These are phyloP conservation scores for Pyrgilauda ruficollis DNA, from an alignment of 2,113 vertebrate genomes.

Conservation along the genomic window DNA sequence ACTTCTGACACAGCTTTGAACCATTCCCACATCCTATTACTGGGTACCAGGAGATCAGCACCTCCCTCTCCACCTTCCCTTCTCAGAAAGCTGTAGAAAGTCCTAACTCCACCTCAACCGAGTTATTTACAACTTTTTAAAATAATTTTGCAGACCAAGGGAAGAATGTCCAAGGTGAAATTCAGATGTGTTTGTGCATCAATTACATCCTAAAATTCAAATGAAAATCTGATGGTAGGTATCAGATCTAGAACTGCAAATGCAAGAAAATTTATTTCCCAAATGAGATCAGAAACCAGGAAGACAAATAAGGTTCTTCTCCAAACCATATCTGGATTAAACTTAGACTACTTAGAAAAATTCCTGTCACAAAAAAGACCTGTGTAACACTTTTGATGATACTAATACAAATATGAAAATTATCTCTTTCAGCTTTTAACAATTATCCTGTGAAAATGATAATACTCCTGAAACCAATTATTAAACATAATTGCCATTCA, in stretches of 20 bases:
- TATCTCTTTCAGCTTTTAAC: neutral
- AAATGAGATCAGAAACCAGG: neutral
- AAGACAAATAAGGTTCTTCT: neutral
- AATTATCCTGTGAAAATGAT: neutral
- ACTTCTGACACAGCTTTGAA: neutral
- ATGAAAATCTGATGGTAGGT: neutral
- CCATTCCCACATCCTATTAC: accelerated
- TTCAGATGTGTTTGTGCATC: neutral
- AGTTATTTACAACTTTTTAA: neutral
- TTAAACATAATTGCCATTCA: neutral
- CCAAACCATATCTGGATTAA: neutral
- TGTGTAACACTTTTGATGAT: neutral
- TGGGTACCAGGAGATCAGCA: neutral
- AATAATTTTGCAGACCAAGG: neutral
- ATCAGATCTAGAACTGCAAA: neutral
- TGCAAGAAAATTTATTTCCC: neutral
- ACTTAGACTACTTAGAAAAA: neutral
- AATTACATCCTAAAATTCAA: neutral
- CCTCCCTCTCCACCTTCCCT: neutral
- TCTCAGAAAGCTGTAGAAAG: neutral
- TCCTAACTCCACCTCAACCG: neutral
- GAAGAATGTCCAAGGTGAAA: neutral
- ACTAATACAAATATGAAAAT: neutral
- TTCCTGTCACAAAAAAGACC: neutral
- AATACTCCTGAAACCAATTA: neutral